Evolutionary conservation across 2,797 vertebrate genomes (phyloP), one percentile per base, ranked within the genome.

Genomic region (Acanthis flammea): DNA sequence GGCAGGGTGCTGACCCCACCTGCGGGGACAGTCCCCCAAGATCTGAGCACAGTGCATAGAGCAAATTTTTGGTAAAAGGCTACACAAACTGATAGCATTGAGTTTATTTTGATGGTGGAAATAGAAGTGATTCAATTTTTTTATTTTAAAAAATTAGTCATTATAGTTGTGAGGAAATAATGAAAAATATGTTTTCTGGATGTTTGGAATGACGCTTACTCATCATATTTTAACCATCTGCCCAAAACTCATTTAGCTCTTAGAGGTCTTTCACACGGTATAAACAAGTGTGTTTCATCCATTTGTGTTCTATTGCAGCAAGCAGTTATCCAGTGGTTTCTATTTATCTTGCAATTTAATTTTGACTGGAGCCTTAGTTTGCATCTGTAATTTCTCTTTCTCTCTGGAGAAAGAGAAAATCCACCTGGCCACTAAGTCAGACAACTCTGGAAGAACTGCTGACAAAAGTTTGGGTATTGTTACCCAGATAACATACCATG

Each of bases 1-100:
- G 51, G 19, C 35, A 53, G 14, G 15, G 6, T 17, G 35, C 27
- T 57, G 19, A 3, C 8, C 6, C 31, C 45, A 53, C 7, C 18
- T 1, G 0, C 16, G 19, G 12, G 22, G 4, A 6, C 3, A n/a
- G 35, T 35, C 4, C 12, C 12, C 13, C 5, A 25, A 21, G 12
- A n/a, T 22, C 6, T 73, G 19, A 66, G 31, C 23, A 50, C 7
- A 72, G 6, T 8, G 47, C 2, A 9, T 8, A 25, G 24, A 73
- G 5, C 2, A 71, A 74, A 19, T 9, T 79, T 27, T 42, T 68
- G 27, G 23, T 61, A 31, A 88, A 77, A 89, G 2, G 1, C 3
- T 23, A 30, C 22, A 14, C 45, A 70, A 92, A 48, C 14, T 61
- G 53, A 37, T 21, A 60, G 12, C 7, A 30, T 9, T 51, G 41